Evolutionary conservation across 2,888 invertebrate species (phyloP).

Genomic region (Sialis fuliginosa): DNA sequence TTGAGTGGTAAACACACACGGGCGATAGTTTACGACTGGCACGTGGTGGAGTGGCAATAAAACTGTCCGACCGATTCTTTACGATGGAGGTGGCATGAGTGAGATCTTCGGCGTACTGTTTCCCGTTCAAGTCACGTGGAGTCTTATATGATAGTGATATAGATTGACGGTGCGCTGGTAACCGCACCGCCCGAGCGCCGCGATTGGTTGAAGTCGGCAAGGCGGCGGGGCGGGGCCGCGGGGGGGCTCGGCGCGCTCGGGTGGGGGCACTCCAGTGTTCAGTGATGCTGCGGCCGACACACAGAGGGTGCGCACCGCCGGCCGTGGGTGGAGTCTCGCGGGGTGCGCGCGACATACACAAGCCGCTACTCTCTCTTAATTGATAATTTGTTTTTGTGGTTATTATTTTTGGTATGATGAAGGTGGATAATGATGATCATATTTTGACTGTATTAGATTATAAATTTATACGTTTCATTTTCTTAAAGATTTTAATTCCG

Average conservation of each 20-base stretch:
- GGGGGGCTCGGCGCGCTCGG: conserved; percentile 17
- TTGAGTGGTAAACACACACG: conserved; percentile 18
- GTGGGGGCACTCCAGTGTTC: conserved; percentile 18
- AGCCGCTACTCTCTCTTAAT: background rate
- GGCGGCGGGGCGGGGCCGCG: conserved; percentile 13
- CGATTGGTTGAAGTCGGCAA: conserved; percentile 31
- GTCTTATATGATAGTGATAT: conserved; percentile 26
- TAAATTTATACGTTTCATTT: too few relatives aligned
- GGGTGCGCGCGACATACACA: background rate
- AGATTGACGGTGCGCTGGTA: conserved; percentile 16
- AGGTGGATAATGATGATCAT: too few relatives aligned
- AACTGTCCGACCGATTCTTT: conserved; percentile 30
- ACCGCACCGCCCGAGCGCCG: conserved; percentile 21
- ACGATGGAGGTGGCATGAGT: conserved; percentile 16
- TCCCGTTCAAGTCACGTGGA: conserved; percentile 20
- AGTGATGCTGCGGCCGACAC: background rate
- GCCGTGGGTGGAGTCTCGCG: background rate
- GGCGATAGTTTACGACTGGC: conserved; percentile 14
- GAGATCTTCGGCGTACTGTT: conserved; percentile 7
- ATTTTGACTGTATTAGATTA: too few relatives aligned
- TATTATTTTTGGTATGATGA: too few relatives aligned
- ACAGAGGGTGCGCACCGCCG: background rate
- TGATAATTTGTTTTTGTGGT: too few relatives aligned
- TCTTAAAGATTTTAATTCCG: too few relatives aligned
- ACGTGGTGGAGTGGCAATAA: conserved; percentile 29